Conservation (phyloP, 2,797 vertebrate genomes). For the Eremophila alpestris region DNA sequence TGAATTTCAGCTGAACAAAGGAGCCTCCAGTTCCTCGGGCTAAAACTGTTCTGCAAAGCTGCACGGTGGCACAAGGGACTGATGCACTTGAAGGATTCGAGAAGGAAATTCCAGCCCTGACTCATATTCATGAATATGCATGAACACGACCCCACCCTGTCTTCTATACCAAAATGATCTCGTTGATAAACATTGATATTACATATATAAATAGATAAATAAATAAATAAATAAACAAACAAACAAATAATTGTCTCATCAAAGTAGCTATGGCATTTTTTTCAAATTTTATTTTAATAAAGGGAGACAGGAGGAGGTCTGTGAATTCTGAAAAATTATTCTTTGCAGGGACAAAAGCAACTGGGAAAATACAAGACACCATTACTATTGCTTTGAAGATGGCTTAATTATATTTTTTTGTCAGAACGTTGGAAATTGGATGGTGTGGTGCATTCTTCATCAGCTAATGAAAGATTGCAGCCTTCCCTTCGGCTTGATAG, state of each 20-base stretch:
- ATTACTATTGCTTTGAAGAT: background rate
- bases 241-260: background rate
- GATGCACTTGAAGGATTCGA: background rate
- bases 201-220: background rate
- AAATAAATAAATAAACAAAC: background rate
- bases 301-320: background rate
- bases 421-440: background rate
- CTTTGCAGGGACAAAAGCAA: background rate
- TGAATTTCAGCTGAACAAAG: background rate
- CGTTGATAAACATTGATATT: background rate
- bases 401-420: constrained; percentile 22
- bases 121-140: fast-evolving
- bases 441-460: background rate
- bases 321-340: background rate
- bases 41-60: background rate
- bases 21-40: background rate
- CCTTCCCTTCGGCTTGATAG: background rate
- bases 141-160: background rate
- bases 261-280: background rate
- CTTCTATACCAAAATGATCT: background rate
- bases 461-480: background rate
- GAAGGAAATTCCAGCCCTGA: background rate
- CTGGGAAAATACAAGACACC: background rate
- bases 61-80: background rate
- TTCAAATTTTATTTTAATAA: background rate